A percentile compares a stretch with the other conserved stretches of the same genome.
phyloP scores from a whole-genome alignment of 2,888 invertebrate species.

The Cyrtodaria siliqua region DNA sequence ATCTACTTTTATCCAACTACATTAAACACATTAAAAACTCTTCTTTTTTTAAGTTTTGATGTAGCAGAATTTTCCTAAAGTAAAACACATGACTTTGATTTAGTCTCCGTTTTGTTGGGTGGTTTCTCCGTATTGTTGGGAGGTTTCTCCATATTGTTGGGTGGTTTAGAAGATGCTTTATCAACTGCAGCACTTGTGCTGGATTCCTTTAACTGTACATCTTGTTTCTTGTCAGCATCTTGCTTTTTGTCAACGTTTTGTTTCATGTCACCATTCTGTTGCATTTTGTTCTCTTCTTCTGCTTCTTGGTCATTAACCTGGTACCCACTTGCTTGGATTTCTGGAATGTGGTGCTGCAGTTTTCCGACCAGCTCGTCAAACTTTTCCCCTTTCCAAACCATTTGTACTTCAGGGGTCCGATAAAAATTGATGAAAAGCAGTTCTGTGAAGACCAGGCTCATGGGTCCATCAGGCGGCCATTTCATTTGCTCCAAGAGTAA shows the following conservation, averaged over 20 bases:
- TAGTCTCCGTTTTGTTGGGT: background rate
- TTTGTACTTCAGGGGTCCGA: constrained; percentile 63
- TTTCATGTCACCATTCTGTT: background rate
- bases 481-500: constrained; percentile 79
- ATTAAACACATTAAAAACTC: too few species aligned
- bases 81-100: constrained; percentile 19
- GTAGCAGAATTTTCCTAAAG: constrained; percentile 12
- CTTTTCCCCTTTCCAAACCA: constrained; percentile 71
- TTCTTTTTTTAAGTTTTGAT: too few species aligned
- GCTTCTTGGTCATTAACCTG: background rate
- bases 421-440: constrained; percentile 79
- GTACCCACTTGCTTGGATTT: background rate
- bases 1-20: too few species aligned
- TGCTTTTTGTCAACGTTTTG: background rate
- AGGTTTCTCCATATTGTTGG: background rate
- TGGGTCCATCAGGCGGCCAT: constrained; percentile 84
- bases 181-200: background rate
- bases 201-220: background rate
- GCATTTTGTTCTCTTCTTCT: background rate
- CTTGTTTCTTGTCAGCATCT: background rate
- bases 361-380: constrained; percentile 73
- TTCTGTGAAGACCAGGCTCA: constrained; percentile 83
- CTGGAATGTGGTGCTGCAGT: constrained; percentile 46
- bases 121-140: background rate
- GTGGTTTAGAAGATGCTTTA: background rate